phyloP scores from a whole-genome alignment of 2,797 vertebrate genomes.

The Xenopus petersii region DNA sequence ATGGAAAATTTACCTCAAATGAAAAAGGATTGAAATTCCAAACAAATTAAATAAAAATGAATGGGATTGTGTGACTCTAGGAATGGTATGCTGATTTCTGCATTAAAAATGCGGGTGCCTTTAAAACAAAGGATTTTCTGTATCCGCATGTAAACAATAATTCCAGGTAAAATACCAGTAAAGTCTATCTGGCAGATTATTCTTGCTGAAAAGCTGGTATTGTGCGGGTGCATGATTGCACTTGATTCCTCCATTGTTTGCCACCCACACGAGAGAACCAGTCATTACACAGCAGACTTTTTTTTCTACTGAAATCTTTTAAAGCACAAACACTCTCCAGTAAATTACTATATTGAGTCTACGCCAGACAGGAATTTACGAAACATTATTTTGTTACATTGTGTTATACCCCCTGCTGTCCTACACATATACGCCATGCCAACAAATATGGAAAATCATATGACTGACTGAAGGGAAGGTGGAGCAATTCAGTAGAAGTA shows the following conservation, averaged over 20 bases:
- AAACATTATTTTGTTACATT: no score
- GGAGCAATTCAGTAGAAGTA: no score
- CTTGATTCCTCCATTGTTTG: slow-evolving; percentile 14
- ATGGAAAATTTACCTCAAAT: slow-evolving; percentile 3
- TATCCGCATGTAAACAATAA: slow-evolving; percentile 21
- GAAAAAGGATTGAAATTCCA: neutral
- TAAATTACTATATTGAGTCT: slow-evolving; percentile 1
- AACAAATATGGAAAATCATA: no score
- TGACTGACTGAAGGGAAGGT: no score
- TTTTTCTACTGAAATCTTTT: neutral
- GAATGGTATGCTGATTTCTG: slow-evolving; percentile 22
- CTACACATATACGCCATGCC: no score
- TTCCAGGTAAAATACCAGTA: slow-evolving; percentile 16
- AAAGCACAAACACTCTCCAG: neutral
- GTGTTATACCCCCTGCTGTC: no score
- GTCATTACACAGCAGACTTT: slow-evolving; percentile 8
- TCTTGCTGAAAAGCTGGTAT: slow-evolving; percentile 1
- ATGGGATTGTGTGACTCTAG: slow-evolving; percentile 9
- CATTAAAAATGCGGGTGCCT: neutral
- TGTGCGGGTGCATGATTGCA: neutral
- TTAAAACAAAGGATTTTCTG: slow-evolving; percentile 6
- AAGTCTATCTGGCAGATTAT: slow-evolving; percentile 13
- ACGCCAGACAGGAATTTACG: neutral
- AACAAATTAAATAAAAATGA: neutral
- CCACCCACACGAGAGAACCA: slow-evolving; percentile 12